phyloP scores from a whole-genome alignment of 2,113 vertebrate genomes.

The Rostratula benghalensis region DNA sequence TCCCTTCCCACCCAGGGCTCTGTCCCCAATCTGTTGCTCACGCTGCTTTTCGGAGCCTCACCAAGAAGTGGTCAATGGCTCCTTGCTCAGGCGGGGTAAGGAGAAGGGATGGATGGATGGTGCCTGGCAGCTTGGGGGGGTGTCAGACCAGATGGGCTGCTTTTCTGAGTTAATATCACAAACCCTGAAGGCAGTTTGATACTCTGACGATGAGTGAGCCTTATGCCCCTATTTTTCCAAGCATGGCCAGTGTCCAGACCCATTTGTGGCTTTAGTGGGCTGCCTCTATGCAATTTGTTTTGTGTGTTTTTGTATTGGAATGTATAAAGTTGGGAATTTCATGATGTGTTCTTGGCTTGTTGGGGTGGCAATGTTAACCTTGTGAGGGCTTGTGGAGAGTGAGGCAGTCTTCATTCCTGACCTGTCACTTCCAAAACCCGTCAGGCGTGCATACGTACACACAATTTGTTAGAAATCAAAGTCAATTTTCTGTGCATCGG shows the following conservation, averaged over 20 bases:
- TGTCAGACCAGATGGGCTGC: background rate
- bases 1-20: too few species aligned
- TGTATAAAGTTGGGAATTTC: background rate
- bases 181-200: background rate
- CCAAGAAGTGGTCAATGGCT: background rate
- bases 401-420: background rate
- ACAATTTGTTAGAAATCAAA: background rate
- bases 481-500: background rate
- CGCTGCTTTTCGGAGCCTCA: background rate
- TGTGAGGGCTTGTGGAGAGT: too few species aligned
- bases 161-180: background rate
- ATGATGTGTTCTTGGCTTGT: background rate
- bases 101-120: accelerated
- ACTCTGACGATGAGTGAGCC: background rate
- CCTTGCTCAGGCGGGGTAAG: background rate
- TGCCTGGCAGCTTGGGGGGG: background rate
- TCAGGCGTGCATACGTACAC: background rate
- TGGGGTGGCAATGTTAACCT: too few species aligned
- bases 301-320: background rate
- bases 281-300: background rate
- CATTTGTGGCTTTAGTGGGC: background rate
- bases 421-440: accelerated
- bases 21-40: accelerated
- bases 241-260: background rate
- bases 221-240: background rate